Evolutionary conservation across 2,113 vertebrate species (phyloP).

Genomic region (Euleptes europaea): DNA sequence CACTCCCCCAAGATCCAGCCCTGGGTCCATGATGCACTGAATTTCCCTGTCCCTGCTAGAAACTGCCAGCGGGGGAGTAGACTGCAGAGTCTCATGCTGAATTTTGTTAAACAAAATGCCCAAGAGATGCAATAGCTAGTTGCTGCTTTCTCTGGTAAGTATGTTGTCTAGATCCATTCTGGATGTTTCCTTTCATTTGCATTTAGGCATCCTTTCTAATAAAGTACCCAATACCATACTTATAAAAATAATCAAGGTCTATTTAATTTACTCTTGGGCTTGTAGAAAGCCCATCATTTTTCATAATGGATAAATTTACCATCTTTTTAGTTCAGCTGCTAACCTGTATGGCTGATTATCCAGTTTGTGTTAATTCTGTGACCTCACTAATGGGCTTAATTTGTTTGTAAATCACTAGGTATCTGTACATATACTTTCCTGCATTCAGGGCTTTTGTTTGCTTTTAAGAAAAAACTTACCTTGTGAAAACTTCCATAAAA

Average conservation of each 20-base stretch:
- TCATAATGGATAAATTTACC: background rate
- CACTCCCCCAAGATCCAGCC: too few species aligned
- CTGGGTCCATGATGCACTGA: background rate
- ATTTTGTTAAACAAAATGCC: background rate
- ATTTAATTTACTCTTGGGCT: background rate
- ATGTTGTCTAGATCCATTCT: background rate
- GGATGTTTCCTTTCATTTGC: background rate
- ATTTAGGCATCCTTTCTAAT: background rate
- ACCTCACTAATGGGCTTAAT: background rate
- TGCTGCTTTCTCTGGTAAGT: background rate
- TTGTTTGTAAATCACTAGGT: background rate
- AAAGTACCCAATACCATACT: background rate
- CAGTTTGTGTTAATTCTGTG: background rate
- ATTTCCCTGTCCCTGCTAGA: background rate
- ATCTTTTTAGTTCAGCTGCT: background rate
- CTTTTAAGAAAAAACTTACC: conserved; percentile 77
- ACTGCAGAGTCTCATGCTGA: background rate
- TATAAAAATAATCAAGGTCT: background rate
- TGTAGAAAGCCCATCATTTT: background rate
- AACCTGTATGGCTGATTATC: background rate
- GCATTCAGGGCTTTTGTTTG: background rate
- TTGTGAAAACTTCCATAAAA: conserved; percentile 99
- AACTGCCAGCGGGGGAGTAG: background rate
- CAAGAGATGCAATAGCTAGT: background rate
- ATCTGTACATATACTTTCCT: background rate